Base-by-base conservation (phyloP, 2,888 invertebrate species). In the Eremobia ochroleuca region DNA sequence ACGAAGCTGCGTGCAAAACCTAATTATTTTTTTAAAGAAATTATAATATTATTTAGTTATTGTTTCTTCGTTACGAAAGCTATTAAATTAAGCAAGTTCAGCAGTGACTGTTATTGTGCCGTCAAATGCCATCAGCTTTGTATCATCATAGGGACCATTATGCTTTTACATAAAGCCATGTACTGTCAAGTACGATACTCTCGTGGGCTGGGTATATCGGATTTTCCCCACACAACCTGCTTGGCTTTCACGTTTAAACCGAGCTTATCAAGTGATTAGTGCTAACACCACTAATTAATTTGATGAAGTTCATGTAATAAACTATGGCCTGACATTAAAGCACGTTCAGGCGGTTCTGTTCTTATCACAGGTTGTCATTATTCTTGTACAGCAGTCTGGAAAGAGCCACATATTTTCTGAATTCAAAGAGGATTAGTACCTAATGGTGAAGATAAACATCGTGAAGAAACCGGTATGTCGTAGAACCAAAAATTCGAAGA, bases 221-320 rank as follows among this genome's bases (percentile, higher is more conserved):
- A 75, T 49, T 62, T 49, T 64, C 49, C 18, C 40, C 55, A 55
- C 76, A 76, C 67, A 64, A 43, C 43, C 71, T 70, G 72, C 64
- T 79, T 58, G n/a, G 58, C 61, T 68, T 82, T 64, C 31, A 40
- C 34, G 67, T 68, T 58, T 40, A 68, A 64, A 34, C 67, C 67
- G 25, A 66, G 76, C 67, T 79, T 34, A 79, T 68, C 28, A 68
- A 68, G 67, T 64, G 62, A 68, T 76, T 79, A 82, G 82, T 64
- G 34, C 46, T 64, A 28, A 52, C 76, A 28, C 46, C 31, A 52
- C 67, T 64, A 82, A 79, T 76, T 68, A 75, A 82, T 82, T 76
- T 75, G 43, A 65, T 65, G 28, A 31, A 62, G 15, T 82, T 49
- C 59, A 58, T 67, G 31, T 40, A 64, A 61, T 58, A 11, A 64